These are phyloP conservation scores for Dascillus cervinus DNA, from an alignment of 2,888 invertebrate genomes.

Conservation along the genomic window DNA sequence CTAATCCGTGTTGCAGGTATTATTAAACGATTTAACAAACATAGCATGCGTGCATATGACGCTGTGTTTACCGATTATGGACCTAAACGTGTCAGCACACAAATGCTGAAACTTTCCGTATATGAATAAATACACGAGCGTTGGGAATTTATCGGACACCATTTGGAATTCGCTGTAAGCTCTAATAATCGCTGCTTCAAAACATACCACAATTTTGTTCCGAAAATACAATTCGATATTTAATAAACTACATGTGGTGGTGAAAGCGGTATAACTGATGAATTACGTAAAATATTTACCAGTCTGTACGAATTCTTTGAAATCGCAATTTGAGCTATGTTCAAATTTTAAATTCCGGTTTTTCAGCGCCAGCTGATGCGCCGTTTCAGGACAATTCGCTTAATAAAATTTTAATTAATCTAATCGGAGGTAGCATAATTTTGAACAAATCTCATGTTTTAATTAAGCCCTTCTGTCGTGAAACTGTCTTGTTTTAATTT, in stretches of 20 bases:
- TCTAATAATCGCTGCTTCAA: slow-evolving; percentile 10
- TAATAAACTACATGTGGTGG: slow-evolving; percentile 1
- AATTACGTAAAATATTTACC: too few relatives aligned
- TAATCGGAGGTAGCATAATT: slow-evolving; percentile 34
- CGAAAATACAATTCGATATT: slow-evolving; percentile 3
- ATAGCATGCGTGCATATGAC: slow-evolving; percentile 11
- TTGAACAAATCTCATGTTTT: slow-evolving; percentile 33
- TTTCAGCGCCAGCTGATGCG: too few relatives aligned
- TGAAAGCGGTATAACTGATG: too few relatives aligned
- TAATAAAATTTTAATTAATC: slow-evolving; percentile 34
- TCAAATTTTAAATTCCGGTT: too few relatives aligned
- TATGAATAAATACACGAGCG: slow-evolving; percentile 17
- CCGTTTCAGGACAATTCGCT: slow-evolving; percentile 2
- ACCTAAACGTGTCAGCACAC: slow-evolving; percentile 14
- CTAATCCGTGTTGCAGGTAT: slow-evolving; percentile 17
- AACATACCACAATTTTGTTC: slow-evolving; percentile 6
- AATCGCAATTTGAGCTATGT: too few relatives aligned
- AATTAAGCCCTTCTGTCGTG: slow-evolving; percentile 35
- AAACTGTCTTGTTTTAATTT: slow-evolving; percentile 35
- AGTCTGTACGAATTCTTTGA: too few relatives aligned
- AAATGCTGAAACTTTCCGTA: slow-evolving; percentile 16
- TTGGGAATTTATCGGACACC: slow-evolving; percentile 18
- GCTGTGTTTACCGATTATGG: slow-evolving; percentile 11
- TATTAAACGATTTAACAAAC: slow-evolving; percentile 19
- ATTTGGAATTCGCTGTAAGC: slow-evolving; percentile 18